Conservation (phyloP, 2,888 invertebrate genomes). For the Entomobrya multifasciata region DNA sequence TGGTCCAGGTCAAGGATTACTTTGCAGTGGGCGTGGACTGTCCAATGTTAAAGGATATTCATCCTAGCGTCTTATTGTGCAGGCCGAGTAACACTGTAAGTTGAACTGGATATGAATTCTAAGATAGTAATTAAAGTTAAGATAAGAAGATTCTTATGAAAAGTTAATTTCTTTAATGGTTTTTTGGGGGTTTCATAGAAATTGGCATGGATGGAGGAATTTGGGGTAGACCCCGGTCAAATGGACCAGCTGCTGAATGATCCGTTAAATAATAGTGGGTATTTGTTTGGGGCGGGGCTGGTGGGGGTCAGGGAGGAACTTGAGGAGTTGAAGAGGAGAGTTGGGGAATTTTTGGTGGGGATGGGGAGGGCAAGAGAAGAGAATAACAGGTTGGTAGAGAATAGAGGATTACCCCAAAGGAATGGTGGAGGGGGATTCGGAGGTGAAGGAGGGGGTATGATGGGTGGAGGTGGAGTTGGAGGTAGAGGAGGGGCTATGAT, state of each 20-base stretch:
- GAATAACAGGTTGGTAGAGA: neutral
- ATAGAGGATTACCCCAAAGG: too few relatives aligned
- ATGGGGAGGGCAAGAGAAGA: neutral
- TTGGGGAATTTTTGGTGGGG: neutral
- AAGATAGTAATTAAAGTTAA: neutral
- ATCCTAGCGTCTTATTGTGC: neutral
- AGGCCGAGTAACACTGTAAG: neutral
- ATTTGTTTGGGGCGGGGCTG: too few relatives aligned
- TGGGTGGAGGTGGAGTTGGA: neutral
- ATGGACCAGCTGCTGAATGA: neutral
- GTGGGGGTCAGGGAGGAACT: too few relatives aligned
- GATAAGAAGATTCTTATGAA: neutral
- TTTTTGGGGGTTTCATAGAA: too few relatives aligned
- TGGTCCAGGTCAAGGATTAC: constrained; percentile 25
- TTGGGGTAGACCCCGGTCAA: neutral
- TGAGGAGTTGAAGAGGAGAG: neutral
- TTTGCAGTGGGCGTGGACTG: constrained; percentile 32
- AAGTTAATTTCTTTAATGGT: too few relatives aligned
- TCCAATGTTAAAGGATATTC: constrained; percentile 18
- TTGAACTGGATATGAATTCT: neutral
- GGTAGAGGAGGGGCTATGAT: neutral
- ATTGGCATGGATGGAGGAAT: neutral
- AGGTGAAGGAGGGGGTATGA: neutral
- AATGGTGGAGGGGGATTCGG: too few relatives aligned
- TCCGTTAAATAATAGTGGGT: constrained; percentile 7